Conservation (phyloP, 2,888 invertebrate species). For the Calliphora vomitoria region DNA sequence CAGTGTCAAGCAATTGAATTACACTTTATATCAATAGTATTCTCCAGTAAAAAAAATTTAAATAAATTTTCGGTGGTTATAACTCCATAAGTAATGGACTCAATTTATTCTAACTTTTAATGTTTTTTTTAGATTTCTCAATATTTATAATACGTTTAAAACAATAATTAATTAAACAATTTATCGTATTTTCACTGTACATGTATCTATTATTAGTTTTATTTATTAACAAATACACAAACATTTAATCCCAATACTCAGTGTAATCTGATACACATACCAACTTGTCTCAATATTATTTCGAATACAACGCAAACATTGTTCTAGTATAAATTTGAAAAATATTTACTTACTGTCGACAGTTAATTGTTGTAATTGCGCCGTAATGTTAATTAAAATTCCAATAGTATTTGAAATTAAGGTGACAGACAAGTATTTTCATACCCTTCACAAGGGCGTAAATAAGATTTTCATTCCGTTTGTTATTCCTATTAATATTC, state of each 20-base stretch:
- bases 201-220: neutral
- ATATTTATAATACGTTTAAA: neutral
- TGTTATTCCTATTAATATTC: no score
- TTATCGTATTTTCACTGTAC: neutral
- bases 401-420: constrained; percentile 15
- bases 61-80: no score
- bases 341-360: constrained; percentile 5
- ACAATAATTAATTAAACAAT: neutral
- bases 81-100: no score
- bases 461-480: no score
- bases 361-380: constrained; percentile 54
- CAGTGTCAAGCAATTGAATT: no score
- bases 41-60: no score
- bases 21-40: no score
- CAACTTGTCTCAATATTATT: constrained; percentile 1
- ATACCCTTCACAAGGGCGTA: neutral
- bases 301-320: constrained; percentile 8
- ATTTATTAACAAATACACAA: neutral
- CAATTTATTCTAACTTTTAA: no score
- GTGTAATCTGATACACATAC: constrained; percentile 13
- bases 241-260: neutral
- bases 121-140: no score
- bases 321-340: neutral
- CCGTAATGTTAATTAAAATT: constrained; percentile 51
- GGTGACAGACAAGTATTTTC: neutral